phyloP scores from a whole-genome alignment of 1,140 invertebrate species.

The Mylabris phalerata region DNA sequence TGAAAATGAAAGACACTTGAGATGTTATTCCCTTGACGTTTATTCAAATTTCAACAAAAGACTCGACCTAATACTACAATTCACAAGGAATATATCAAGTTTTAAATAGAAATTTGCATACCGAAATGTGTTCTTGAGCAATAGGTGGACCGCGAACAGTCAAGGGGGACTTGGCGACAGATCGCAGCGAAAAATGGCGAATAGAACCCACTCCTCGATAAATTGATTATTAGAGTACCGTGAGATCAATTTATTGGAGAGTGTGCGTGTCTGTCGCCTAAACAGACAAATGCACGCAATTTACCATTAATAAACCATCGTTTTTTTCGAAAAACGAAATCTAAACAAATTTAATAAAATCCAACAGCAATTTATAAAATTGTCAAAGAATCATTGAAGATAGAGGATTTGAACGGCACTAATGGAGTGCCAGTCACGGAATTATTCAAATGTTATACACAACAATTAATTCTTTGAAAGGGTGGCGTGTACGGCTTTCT shows the following conservation, averaged over 20 bases:
- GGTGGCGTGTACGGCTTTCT: no score
- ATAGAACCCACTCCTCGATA: no score
- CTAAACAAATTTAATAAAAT: no score
- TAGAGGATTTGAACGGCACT: no score
- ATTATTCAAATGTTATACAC: no score
- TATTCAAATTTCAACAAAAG: slow-evolving; percentile 15
- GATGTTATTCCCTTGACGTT: slow-evolving; percentile 15
- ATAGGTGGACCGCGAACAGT: slow-evolving; percentile 14
- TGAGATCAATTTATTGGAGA: neutral
- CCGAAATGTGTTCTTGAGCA: slow-evolving; percentile 9
- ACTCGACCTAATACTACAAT: slow-evolving; percentile 17
- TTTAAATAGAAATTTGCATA: slow-evolving; percentile 23
- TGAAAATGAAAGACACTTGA: slow-evolving; percentile 16
- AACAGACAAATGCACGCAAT: neutral
- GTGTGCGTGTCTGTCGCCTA: neutral
- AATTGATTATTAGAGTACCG: neutral
- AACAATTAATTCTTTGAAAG: no score
- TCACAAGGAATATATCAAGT: slow-evolving; percentile 22
- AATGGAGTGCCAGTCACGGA: no score
- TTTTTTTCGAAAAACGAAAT: no score
- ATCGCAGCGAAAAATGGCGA: no score
- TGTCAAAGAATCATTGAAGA: no score
- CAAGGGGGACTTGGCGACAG: neutral
- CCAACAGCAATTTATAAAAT: no score
- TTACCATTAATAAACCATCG: neutral